These are phyloP conservation scores for Circaetus gallicus DNA, from an alignment of 2,113 vertebrate genomes.

Conservation along the genomic window DNA sequence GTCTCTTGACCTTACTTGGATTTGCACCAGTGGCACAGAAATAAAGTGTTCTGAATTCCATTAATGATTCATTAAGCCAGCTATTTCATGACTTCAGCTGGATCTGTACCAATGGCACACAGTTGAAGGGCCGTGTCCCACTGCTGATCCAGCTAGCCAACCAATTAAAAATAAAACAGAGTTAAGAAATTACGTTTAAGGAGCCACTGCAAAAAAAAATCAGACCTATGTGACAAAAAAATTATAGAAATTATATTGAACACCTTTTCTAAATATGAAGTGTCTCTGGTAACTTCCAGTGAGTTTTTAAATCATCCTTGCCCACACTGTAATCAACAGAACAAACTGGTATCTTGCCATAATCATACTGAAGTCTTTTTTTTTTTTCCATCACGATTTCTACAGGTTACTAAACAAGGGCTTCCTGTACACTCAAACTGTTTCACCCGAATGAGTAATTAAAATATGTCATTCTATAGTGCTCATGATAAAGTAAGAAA, in stretches of 20 bases:
- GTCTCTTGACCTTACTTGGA: constrained; percentile 20
- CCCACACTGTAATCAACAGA: neutral
- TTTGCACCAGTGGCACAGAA: constrained; percentile 14
- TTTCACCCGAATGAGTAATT: neutral
- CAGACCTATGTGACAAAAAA: neutral
- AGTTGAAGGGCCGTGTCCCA: neutral
- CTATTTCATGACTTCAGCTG: neutral
- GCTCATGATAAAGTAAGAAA: neutral
- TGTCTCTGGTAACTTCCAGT: neutral
- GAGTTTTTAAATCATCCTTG: neutral
- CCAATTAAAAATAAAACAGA: neutral
- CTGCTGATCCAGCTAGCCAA: neutral
- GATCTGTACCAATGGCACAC: neutral
- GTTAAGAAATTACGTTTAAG: neutral
- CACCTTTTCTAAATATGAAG: neutral
- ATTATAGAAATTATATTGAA: neutral
- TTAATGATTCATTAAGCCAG: constrained; percentile 40
- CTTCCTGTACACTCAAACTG: neutral
- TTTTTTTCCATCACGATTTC: neutral
- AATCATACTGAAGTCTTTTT: neutral
- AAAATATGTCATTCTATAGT: neutral
- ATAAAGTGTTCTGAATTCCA: constrained; percentile 32
- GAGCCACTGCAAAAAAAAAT: neutral
- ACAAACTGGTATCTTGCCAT: neutral
- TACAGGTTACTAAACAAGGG: neutral